These are phyloP conservation scores for Drosophila neocordata DNA, from an alignment of 1,140 invertebrate genomes.

Conservation along the genomic window DNA sequence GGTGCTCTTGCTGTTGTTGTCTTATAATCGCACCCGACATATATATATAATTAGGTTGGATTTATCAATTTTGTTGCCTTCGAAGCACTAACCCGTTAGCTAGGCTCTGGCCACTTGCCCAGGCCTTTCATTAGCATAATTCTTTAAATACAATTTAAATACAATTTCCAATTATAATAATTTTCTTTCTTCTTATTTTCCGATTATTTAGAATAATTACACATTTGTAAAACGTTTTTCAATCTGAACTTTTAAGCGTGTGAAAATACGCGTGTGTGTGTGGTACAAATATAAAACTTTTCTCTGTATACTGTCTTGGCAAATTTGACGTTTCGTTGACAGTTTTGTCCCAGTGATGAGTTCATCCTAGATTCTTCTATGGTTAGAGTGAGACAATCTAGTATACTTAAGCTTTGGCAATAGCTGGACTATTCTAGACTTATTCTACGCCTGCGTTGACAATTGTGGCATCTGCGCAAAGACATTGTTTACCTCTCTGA, in stretches of 20 bases:
- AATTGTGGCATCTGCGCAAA: constrained; percentile 43
- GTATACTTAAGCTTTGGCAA: neutral
- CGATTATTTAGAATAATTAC: neutral
- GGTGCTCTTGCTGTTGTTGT: constrained; percentile 41
- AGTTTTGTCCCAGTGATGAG: constrained; percentile 70
- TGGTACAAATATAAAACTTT: constrained; percentile 55
- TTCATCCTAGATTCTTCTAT: constrained; percentile 12
- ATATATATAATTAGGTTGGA: constrained; percentile 37
- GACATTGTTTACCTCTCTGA: constrained; percentile 50
- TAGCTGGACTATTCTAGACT: constrained; percentile 35
- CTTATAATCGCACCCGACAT: constrained; percentile 56
- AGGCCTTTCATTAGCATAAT: constrained; percentile 44
- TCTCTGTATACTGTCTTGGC: constrained; percentile 72
- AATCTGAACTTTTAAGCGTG: constrained; percentile 34
- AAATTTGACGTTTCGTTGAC: constrained; percentile 56
- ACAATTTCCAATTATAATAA: neutral
- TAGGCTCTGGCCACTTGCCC: constrained; percentile 51
- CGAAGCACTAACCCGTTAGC: constrained; percentile 40
- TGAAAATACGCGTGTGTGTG: constrained; percentile 40
- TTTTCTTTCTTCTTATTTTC: neutral
- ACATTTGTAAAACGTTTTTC: constrained; percentile 16
- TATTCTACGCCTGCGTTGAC: constrained; percentile 61
- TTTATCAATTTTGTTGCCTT: constrained; percentile 41
- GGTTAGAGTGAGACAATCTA: constrained; percentile 27
- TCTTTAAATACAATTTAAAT: constrained; percentile 8